These are phyloP conservation scores for Salminus brasiliensis DNA, from an alignment of 2,113 vertebrate species.

Conservation along the genomic window DNA sequence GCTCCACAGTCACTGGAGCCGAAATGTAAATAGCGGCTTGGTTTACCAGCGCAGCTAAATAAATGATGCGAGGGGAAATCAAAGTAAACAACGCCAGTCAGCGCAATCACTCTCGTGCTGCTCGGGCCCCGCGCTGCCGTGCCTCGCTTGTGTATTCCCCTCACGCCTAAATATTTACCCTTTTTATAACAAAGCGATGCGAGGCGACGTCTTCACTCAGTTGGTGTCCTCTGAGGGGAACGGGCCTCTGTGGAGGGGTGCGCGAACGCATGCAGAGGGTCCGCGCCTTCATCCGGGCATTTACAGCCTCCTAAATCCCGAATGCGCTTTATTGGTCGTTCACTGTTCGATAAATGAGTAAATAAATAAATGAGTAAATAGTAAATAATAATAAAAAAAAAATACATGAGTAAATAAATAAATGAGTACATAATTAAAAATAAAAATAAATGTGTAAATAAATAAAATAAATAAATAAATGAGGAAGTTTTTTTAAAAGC, in stretches of 20 bases:
- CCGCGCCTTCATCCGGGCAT: neutral
- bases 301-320: too few relatives aligned
- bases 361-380: too few relatives aligned
- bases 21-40: constrained; percentile 68
- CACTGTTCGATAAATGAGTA: too few relatives aligned
- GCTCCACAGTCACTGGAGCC: constrained; percentile 54
- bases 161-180: constrained; percentile 44
- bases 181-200: constrained; percentile 38
- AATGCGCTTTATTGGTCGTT: too few relatives aligned
- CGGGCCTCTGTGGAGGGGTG: neutral
- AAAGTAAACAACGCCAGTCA: constrained; percentile 80
- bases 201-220: constrained; percentile 2
- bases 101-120: constrained; percentile 75
- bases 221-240: constrained; percentile 10
- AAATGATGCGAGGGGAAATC: constrained; percentile 78
- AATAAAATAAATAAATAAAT: too few relatives aligned
- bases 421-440: too few relatives aligned
- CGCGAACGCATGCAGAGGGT: neutral
- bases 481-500: too few relatives aligned
- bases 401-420: too few relatives aligned
- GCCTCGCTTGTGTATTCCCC: constrained; percentile 49
- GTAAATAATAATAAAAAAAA: too few relatives aligned
- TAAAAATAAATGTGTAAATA: too few relatives aligned
- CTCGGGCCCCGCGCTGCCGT: constrained; percentile 64
- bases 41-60: constrained; percentile 74